phyloP scores from a whole-genome alignment of 2,797 vertebrate genomes.

The Micrastur ruficollis region DNA sequence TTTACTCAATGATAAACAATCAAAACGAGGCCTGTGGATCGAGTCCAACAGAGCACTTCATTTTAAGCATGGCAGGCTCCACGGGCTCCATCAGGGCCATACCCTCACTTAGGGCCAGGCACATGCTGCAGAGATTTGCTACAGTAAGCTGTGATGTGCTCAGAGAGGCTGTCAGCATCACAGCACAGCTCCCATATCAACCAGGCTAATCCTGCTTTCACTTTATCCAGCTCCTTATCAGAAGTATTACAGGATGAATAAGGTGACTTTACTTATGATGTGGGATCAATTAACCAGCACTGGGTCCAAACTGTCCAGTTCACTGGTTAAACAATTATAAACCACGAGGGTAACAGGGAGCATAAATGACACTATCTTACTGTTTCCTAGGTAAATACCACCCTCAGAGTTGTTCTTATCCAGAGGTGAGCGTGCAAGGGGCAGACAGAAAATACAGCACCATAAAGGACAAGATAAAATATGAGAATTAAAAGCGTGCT shows the following conservation, averaged over 20 bases:
- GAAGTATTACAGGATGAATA: rapidly evolving
- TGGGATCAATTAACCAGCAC: background rate
- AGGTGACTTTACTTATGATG: background rate
- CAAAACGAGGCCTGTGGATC: background rate
- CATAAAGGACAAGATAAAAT: background rate
- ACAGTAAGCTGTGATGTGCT: rapidly evolving
- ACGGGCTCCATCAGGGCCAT: background rate
- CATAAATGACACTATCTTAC: background rate
- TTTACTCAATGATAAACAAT: background rate
- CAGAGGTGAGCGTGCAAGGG: background rate
- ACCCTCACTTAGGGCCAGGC: background rate
- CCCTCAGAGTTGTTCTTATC: background rate
- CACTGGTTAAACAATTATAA: background rate
- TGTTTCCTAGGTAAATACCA: background rate
- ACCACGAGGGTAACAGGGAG: background rate
- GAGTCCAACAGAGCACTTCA: background rate
- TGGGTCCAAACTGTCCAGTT: background rate
- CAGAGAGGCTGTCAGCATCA: rapidly evolving
- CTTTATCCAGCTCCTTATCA: background rate
- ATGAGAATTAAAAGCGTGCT: background rate
- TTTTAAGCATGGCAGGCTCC: background rate
- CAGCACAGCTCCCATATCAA: rapidly evolving
- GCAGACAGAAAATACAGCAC: background rate
- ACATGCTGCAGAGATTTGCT: background rate
- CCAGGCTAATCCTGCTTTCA: background rate